These are phyloP conservation scores for Poecilia latipinna DNA, from an alignment of 2,113 vertebrate genomes.

Conservation along the genomic window DNA sequence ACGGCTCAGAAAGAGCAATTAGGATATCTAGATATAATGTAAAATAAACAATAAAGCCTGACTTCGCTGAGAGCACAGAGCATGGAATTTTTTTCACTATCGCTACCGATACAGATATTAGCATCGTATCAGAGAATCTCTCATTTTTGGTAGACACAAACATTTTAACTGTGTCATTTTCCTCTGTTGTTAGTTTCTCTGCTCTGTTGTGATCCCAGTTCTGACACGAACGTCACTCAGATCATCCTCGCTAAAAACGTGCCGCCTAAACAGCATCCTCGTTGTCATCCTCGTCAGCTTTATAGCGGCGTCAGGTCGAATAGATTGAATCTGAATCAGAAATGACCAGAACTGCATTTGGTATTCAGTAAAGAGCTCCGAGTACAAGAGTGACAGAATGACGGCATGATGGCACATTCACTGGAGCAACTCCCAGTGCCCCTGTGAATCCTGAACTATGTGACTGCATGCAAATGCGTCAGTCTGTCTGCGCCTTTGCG, in stretches of 20 bases:
- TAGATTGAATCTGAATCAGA: conserved; percentile 21
- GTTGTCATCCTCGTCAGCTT: conserved; percentile 4
- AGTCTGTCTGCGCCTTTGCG: background rate
- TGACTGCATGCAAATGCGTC: conserved; percentile 17
- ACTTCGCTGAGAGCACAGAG: no score
- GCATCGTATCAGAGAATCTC: no score
- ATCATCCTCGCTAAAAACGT: background rate
- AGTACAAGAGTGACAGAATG: conserved; percentile 56
- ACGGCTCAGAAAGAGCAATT: no score
- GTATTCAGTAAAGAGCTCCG: conserved; percentile 53
- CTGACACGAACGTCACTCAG: conserved; percentile 6
- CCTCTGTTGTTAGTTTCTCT: background rate
- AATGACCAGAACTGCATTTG: conserved; percentile 40
- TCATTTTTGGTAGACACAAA: background rate
- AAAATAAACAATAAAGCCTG: no score
- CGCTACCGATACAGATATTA: no score
- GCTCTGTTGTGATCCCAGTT: conserved; percentile 13
- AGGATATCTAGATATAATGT: no score
- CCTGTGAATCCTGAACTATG: conserved; percentile 42
- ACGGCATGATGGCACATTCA: conserved; percentile 49
- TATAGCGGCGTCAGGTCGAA: conserved; percentile 23
- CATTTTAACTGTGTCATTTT: background rate
- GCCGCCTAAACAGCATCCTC: background rate
- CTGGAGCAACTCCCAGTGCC: conserved; percentile 43
- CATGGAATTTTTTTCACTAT: no score